Base-by-base conservation (phyloP, 2,113 vertebrate species). In the Tenrec ecaudatus region DNA sequence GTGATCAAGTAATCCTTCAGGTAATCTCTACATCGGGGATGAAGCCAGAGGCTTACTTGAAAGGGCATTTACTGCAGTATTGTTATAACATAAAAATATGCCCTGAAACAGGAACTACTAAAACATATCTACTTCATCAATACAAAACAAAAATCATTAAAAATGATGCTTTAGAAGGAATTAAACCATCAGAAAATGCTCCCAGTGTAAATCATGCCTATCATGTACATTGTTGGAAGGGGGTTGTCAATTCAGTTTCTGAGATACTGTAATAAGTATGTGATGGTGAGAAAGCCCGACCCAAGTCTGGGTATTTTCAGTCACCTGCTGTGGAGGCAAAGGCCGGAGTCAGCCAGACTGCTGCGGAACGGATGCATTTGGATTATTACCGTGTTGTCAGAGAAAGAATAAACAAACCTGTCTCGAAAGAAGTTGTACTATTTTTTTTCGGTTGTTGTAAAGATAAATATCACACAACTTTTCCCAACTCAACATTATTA, bases 131-230 rank as follows among this genome's bases (percentile, higher is more conserved):
- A 66, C 66, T 83, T 43, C 38, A 62, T 40, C 73, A 88, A 8
- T 47, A 62, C 82, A 82, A 87, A 36, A 75, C 17, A 77, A 43
- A 76, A 38, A 80, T 62, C 27, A 91, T 38, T 93, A 60, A 94
- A 86, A 87, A 47, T 57, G n/a, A 47, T 40, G 17, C n/a, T 82
- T 86, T 22, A 82, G 38, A 83, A 83, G 15, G 85, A 75, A 77
- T 71, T 53, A 91, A 83, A 92, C 90, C 53, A 76, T 53, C 58
- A 68, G 5, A 47, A 60, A 77, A 84, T 77, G 73, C 14, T 68
- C 38, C 2, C 40, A 92, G 64, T 6, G 43, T 16, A 83, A 77
- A 60, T 23, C 40, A 84, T 14, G 62, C 2, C 9, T 73, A 60
- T 23, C 40, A 84, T 14, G 57, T 3, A 14, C 36, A 33, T 22